Base-by-base conservation (phyloP, 2,888 invertebrate genomes). In the Dimorphilus gyrociliatus region DNA sequence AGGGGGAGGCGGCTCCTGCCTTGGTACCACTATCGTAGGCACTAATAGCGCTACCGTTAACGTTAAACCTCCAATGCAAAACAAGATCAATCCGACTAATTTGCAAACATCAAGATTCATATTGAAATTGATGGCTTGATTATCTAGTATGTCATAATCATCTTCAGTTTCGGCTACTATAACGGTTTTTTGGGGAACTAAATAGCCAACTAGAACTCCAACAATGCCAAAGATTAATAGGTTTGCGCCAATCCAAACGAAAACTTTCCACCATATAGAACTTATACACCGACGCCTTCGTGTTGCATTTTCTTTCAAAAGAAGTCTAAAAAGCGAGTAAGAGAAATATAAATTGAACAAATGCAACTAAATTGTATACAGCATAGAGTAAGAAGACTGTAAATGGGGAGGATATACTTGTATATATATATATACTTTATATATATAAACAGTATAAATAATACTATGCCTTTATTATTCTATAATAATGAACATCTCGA, bases 21-120 rank as follows among this genome's bases (percentile, higher is more conserved):
- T n/a, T n/a, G n/a, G n/a, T n/a, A n/a, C n/a, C n/a, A n/a, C n/a
- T n/a, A n/a, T n/a, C 14, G 55, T 66, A 2, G 67, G 65, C 31
- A 66, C 57, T 12, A 67, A 47, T 2, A 67, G 53, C 15, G 66
- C 55, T 36, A 60, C 48, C 13, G 65, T 59, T 16, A 67, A 46
- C 2, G 65, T 57, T n/a, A 60, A 45, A 3, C 66, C 66, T 3
- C 68, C 68, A 10, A 62, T 47, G 41, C 66, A 65, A 47, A 68
- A 68, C 18, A 66, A 44, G 13, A 63, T 57, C 13, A 68, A 47
- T 3, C 68, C 68, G 24, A 64, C 55, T 14, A 67, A 48, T 40
- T 66, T 67, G 42, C 63, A 63, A 33, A 60, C 48, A 40, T 67
- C 65, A 38, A 68, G 45, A 25, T 62, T 61, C 25, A 56, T 52